A percentile compares a stretch with the other conserved stretches of the same genome.
These are phyloP conservation scores for Brachyopa scutellaris DNA, from an alignment of 2,888 invertebrate species.

Conservation along the genomic window DNA sequence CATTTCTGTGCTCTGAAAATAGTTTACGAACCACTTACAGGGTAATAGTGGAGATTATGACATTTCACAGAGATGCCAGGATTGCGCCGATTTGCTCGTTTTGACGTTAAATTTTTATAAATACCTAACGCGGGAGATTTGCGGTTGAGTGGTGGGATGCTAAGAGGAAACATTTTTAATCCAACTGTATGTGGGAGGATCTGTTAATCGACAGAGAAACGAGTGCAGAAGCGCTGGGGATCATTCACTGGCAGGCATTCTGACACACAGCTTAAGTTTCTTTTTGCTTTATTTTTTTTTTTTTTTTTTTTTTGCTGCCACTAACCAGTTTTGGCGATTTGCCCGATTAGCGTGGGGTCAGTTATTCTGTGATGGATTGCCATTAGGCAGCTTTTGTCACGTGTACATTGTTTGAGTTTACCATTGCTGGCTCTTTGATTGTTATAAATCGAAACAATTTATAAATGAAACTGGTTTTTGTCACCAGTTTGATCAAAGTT, in stretches of 20 bases:
- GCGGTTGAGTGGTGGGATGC: neutral
- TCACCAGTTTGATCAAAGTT: conserved; percentile 7
- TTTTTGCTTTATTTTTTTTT: neutral
- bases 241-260: neutral
- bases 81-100: neutral
- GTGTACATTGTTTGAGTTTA: neutral
- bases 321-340: conserved; percentile 20
- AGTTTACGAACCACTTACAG: conserved; percentile 35
- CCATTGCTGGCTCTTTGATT: neutral
- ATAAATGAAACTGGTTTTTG: conserved; percentile 15
- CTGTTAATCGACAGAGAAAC: neutral
- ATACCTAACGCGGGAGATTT: neutral
- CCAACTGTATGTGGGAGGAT: neutral
- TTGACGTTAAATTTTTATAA: neutral
- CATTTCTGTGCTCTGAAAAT: conserved; percentile 43
- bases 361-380: neutral
- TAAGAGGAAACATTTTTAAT: neutral
- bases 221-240: too few species aligned
- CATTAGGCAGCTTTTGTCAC: conserved; percentile 11
- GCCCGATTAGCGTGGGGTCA: conserved; percentile 25
- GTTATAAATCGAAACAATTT: neutral
- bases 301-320: neutral
- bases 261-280: too few species aligned
- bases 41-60: conserved; percentile 25
- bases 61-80: neutral